Conservation (phyloP, 2,888 invertebrate genomes). For the Unio delphinus region DNA sequence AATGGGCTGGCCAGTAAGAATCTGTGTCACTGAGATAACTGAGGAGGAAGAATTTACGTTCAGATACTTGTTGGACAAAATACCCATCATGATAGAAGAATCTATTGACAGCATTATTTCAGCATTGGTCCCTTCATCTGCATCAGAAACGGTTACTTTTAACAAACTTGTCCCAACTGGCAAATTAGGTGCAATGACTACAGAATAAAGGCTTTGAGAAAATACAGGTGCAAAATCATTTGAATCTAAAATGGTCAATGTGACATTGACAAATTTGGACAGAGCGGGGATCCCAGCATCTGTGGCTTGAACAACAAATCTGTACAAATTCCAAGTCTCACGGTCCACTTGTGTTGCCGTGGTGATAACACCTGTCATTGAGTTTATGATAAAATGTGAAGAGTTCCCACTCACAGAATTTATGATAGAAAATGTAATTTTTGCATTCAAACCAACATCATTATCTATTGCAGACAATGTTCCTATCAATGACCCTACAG, state of each 20-base stretch:
- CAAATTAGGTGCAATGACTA: not conserved
- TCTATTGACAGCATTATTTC: too few species aligned
- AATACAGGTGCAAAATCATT: constrained; percentile 1
- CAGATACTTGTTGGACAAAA: too few species aligned
- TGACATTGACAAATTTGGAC: not conserved
- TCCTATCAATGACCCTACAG: constrained; percentile 23
- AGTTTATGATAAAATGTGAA: constrained; percentile 3
- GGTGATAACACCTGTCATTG: not conserved
- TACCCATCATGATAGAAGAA: too few species aligned
- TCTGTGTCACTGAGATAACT: too few species aligned
- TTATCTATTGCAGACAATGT: constrained; percentile 30
- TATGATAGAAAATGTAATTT: not conserved
- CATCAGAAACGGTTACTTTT: not conserved
- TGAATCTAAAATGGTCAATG: not conserved
- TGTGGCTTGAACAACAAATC: not conserved
- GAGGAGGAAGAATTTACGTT: too few species aligned
- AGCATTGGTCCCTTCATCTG: constrained; percentile 2
- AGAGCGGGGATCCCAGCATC: not conserved
- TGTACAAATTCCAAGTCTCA: not conserved
- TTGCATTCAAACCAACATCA: constrained; percentile 13
- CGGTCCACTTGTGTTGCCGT: not conserved
- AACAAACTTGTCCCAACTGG: constrained; percentile 2
- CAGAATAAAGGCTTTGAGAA: not conserved
- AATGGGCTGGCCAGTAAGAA: too few species aligned
- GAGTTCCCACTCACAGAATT: constrained; percentile 3